Conservation (phyloP, 1,140 invertebrate species). For the Eumaeus atala region DNA sequence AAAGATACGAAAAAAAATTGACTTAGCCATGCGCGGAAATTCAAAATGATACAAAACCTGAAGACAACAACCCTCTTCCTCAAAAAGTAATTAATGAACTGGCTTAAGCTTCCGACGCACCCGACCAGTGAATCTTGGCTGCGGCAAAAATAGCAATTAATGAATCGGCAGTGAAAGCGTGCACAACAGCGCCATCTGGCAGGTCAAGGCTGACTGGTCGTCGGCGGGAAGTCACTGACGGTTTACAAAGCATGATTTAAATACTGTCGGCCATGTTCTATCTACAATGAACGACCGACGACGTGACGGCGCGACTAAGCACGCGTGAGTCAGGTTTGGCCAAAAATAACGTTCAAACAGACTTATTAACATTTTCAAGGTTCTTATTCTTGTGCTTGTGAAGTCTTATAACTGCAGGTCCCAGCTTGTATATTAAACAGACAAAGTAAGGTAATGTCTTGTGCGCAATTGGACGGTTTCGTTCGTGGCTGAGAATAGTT, state of each 20-base stretch:
- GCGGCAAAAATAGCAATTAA: conserved; percentile 13
- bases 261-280: conserved; percentile 34
- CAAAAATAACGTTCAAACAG: conserved; percentile 17
- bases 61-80: conserved; percentile 34
- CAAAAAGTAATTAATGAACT: conserved; percentile 65
- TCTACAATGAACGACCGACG: conserved; percentile 33
- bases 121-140: conserved; percentile 33
- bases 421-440: too few relatives aligned
- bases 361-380: conserved; percentile 12
- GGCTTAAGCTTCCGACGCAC: conserved; percentile 30
- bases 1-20: neutral
- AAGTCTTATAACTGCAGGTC: too few relatives aligned
- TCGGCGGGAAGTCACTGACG: conserved; percentile 34
- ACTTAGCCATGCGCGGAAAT: neutral
- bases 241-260: conserved; percentile 49
- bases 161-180: conserved; percentile 12
- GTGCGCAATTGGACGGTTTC: too few relatives aligned
- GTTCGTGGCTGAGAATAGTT: too few relatives aligned
- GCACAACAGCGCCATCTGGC: conserved; percentile 22
- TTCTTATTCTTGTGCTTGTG: neutral
- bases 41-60: conserved; percentile 9
- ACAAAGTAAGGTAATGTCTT: too few relatives aligned
- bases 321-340: conserved; percentile 24
- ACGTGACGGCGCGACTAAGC: conserved; percentile 38
- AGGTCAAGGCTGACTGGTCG: conserved; percentile 35